These are phyloP conservation scores for Aselliscus stoliczkanus DNA, from an alignment of 2,797 vertebrate species.

Conservation along the genomic window DNA sequence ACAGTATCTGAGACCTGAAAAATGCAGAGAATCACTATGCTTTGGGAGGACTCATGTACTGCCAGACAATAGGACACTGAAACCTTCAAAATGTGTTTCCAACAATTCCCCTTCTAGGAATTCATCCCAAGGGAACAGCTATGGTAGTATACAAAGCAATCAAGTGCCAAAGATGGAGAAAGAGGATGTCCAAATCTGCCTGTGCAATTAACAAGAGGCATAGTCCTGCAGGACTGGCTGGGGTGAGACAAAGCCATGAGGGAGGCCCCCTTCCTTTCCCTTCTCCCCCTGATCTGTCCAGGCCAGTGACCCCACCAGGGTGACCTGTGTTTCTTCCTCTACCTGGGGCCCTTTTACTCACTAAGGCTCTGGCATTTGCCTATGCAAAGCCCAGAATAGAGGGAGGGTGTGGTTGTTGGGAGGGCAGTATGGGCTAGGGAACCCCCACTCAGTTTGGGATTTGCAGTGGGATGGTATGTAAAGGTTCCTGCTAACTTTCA, in stretches of 20 bases:
- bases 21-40: background rate
- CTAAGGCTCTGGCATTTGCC: slow-evolving; percentile 39
- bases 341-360: background rate
- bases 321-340: background rate
- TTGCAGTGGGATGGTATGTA: background rate
- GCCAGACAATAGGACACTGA: background rate
- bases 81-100: background rate
- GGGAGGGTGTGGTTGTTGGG: background rate
- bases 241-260: background rate
- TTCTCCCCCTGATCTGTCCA: background rate
- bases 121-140: background rate
- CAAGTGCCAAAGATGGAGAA: background rate
- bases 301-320: background rate
- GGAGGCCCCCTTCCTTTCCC: background rate
- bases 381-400: slow-evolving; percentile 53
- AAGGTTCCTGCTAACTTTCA: background rate
- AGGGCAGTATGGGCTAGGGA: background rate
- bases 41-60: background rate
- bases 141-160: background rate
- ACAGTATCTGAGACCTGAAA: background rate
- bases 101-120: background rate
- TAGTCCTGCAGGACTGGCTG: background rate
- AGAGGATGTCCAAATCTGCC: background rate
- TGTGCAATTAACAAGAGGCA: background rate
- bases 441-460: background rate